Conservation (phyloP, 1,140 invertebrate genomes). For the Nylanderia fulva region DNA sequence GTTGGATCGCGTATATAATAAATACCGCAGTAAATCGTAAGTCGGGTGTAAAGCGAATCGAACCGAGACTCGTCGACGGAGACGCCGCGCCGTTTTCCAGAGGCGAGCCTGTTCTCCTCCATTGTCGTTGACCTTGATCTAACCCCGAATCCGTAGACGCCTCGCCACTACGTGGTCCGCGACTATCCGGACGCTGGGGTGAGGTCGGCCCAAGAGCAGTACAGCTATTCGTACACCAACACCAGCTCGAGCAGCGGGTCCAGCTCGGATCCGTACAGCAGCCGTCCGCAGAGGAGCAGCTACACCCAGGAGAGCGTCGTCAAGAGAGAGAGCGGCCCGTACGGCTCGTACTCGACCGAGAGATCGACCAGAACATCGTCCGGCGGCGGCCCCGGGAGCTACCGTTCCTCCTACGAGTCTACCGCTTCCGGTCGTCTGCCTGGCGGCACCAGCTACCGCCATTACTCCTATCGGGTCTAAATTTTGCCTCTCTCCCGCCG, state of each 20-base stretch:
- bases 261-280: constrained; percentile 86
- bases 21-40: background rate
- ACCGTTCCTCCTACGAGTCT: constrained; percentile 91
- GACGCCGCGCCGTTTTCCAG: constrained; percentile 57
- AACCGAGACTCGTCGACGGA: background rate
- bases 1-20: no score
- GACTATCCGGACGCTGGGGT: constrained; percentile 90
- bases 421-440: constrained; percentile 91
- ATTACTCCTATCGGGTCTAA: constrained; percentile 94
- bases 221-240: constrained; percentile 93
- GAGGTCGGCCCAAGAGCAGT: constrained; percentile 91
- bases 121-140: constrained; percentile 80
- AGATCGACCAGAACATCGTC: constrained; percentile 88
- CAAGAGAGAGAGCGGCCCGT: constrained; percentile 88
- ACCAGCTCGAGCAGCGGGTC: constrained; percentile 85
- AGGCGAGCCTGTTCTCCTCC: constrained; percentile 72
- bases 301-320: constrained; percentile 88
- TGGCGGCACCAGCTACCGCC: constrained; percentile 92
- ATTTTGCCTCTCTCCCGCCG: background rate
- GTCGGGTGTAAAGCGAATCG: background rate
- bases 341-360: constrained; percentile 90
- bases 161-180: constrained; percentile 93
- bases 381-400: constrained; percentile 91
- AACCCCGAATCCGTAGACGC: constrained; percentile 88
- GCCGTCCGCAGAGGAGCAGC: constrained; percentile 87